Conservation (phyloP, 2,888 invertebrate species). For the Napeogenes inachia region DNA sequence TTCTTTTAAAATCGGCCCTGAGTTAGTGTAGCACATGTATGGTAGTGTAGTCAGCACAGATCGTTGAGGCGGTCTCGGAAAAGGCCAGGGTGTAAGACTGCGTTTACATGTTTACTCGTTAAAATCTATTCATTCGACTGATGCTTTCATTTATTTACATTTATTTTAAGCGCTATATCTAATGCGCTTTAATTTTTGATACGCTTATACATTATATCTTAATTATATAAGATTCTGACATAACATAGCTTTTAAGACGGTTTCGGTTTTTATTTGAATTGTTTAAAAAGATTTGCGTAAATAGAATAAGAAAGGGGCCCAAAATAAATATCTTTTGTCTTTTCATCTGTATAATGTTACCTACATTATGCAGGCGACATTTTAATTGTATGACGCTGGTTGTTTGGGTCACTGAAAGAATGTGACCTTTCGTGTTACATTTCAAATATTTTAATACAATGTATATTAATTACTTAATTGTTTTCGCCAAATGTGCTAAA, state of each 20-base stretch:
- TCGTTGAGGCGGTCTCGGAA: constrained; percentile 3
- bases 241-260: too few species aligned
- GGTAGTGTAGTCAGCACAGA: constrained; percentile 17
- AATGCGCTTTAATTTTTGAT: too few species aligned
- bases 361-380: too few species aligned
- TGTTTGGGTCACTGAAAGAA: constrained; percentile 28
- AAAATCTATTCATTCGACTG: constrained; percentile 18
- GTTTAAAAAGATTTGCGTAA: too few species aligned
- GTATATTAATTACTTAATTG: constrained; percentile 53
- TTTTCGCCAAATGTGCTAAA: not conserved
- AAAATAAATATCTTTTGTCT: not conserved
- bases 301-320: not conserved
- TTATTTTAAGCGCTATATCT: not conserved
- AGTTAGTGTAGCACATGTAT: constrained; percentile 21
- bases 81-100: constrained; percentile 64
- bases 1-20: constrained; percentile 6
- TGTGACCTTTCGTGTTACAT: constrained; percentile 20
- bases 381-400: not conserved
- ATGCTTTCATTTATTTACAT: not conserved
- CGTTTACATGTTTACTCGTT: constrained; percentile 38
- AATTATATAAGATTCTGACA: too few species aligned
- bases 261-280: too few species aligned
- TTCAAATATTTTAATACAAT: constrained; percentile 45
- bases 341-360: not conserved
- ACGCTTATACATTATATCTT: too few species aligned